Conservation (phyloP, 2,888 invertebrate genomes). For the Ophioninae sp. region DNA sequence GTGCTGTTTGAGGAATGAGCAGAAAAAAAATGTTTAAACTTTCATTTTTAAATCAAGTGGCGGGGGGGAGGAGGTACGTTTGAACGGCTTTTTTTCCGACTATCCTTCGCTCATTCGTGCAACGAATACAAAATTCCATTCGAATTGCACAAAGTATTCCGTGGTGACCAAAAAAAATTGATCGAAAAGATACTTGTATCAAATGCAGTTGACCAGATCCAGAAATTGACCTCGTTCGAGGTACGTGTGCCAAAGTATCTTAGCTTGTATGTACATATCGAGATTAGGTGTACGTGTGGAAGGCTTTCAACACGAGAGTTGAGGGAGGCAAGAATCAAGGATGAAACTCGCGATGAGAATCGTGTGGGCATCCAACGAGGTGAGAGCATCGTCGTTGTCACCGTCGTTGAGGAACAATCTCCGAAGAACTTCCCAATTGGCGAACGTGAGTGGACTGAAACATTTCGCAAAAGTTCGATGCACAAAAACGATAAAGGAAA, state of each 20-base stretch:
- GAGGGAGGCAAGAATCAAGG: slow-evolving; percentile 23
- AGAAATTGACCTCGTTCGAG: not conserved
- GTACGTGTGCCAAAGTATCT: not conserved
- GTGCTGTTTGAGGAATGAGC: not conserved
- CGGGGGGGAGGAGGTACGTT: not conserved
- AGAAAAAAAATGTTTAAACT: not conserved
- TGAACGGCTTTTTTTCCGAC: not conserved
- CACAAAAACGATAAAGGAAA: slow-evolving; percentile 30
- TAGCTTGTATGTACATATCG: not conserved
- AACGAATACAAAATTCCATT: not conserved
- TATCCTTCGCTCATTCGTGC: not conserved
- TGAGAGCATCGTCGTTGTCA: slow-evolving; percentile 41
- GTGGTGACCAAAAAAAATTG: not conserved
- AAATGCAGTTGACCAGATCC: slow-evolving; percentile 14
- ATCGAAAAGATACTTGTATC: not conserved
- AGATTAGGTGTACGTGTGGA: not conserved
- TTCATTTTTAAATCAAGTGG: not conserved
- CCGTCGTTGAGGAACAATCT: slow-evolving; percentile 58
- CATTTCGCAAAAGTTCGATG: slow-evolving; percentile 53
- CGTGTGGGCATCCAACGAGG: slow-evolving; percentile 42
- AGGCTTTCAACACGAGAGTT: slow-evolving; percentile 9
- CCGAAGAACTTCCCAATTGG: slow-evolving; percentile 63
- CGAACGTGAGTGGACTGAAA: slow-evolving; percentile 60
- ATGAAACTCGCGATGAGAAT: slow-evolving; percentile 49
- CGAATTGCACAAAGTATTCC: not conserved